A percentile compares a stretch with the other conserved stretches of the same genome.
Conservation (phyloP, 1,140 invertebrate genomes). For the Heliothis subflexa region DNA sequence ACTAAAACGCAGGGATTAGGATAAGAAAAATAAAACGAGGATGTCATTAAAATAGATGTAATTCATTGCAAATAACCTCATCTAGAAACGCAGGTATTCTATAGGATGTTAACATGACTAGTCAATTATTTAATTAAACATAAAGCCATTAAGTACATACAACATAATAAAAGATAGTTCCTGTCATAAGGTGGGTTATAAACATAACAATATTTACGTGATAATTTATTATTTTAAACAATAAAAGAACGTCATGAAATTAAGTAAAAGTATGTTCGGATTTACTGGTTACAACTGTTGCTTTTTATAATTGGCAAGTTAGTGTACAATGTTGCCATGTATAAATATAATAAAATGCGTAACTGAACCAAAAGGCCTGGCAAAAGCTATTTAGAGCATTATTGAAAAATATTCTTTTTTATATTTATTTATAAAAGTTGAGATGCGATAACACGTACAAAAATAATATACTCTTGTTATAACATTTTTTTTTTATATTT, state of each 20-base stretch:
- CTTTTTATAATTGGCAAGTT: background rate
- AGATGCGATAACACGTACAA: too few species aligned
- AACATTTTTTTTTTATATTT: too few species aligned
- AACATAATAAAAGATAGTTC: background rate
- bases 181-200: constrained; percentile 11
- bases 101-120: constrained; percentile 35
- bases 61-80: constrained; percentile 9
- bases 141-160: constrained; percentile 13
- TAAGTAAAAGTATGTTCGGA: background rate
- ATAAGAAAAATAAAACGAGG: constrained; percentile 19
- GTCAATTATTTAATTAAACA: constrained; percentile 26
- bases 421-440: too few species aligned
- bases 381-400: too few species aligned
- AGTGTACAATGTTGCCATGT: too few species aligned
- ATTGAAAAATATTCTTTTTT: too few species aligned
- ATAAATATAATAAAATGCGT: too few species aligned
- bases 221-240: background rate
- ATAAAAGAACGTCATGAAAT: background rate
- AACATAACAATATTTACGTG: background rate
- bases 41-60: background rate
- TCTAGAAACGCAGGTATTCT: background rate
- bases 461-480: too few species aligned
- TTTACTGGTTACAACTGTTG: background rate
- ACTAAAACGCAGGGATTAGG: background rate
- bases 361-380: too few species aligned